These are phyloP conservation scores for Metaphire vulgaris DNA, from an alignment of 1,140 invertebrate genomes.

Conservation along the genomic window DNA sequence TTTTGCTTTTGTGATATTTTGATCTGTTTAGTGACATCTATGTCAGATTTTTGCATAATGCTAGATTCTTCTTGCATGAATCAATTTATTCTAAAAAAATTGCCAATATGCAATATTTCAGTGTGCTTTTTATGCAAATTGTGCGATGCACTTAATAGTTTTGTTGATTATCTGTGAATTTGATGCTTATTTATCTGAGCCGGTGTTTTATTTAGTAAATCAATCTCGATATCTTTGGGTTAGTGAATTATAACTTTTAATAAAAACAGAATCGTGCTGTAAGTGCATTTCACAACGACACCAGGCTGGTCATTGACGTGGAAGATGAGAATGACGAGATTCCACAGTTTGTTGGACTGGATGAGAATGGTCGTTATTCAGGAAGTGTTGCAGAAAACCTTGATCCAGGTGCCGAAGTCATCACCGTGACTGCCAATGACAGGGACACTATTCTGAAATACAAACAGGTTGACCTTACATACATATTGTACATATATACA, in stretches of 20 bases:
- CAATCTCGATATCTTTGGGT: neutral
- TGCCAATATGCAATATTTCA: neutral
- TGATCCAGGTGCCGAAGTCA: conserved; percentile 79
- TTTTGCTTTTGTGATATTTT: no score
- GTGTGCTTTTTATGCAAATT: no score
- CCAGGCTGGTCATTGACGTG: conserved; percentile 65
- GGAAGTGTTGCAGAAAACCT: conserved; percentile 71
- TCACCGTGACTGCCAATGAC: conserved; percentile 90
- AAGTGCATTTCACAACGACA: conserved; percentile 28
- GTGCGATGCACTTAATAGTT: no score
- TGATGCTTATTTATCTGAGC: neutral
- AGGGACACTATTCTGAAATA: conserved; percentile 66
- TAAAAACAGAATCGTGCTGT: conserved; percentile 28
- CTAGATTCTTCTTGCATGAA: no score
- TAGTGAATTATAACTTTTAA: neutral
- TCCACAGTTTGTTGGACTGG: conserved; percentile 75
- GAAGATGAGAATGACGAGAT: conserved; percentile 93
- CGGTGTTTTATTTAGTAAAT: neutral
- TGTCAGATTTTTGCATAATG: no score
- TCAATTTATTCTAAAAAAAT: neutral
- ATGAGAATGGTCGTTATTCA: conserved; percentile 84
- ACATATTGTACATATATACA: neutral
- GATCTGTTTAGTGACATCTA: no score
- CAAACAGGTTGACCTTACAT: conserved; percentile 19
- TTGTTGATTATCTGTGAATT: neutral